Conservation (phyloP, 2,113 vertebrate species). For the Callionymus lyra region DNA sequence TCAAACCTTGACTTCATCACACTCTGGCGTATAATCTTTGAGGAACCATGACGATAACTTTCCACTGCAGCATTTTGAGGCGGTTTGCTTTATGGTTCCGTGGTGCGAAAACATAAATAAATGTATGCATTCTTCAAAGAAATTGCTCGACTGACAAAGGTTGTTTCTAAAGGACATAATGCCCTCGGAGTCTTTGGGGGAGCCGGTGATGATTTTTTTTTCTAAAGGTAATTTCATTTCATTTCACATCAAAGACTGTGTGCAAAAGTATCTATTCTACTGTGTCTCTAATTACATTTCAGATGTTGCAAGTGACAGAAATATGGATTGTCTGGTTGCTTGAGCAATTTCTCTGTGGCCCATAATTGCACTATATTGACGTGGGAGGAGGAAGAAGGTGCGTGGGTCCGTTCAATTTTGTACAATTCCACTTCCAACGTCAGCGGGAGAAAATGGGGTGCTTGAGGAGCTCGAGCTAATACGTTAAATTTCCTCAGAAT, state of each 20-base stretch:
- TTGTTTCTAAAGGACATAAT: slow-evolving; percentile 5
- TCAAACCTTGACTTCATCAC: slow-evolving; percentile 51
- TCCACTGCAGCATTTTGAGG: slow-evolving; percentile 2
- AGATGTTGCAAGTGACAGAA: slow-evolving; percentile 47
- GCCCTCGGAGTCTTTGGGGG: slow-evolving; percentile 9
- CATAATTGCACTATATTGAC: slow-evolving; percentile 63
- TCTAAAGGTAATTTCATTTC: too few relatives aligned
- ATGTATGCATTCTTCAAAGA: neutral
- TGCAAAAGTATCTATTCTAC: slow-evolving; percentile 14
- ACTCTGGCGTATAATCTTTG: slow-evolving; percentile 44
- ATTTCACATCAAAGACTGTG: slow-evolving; percentile 3
- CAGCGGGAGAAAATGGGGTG: too few relatives aligned
- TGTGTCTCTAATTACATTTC: slow-evolving; percentile 47
- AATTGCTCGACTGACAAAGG: neutral
- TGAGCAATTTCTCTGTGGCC: slow-evolving; percentile 52
- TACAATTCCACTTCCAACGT: slow-evolving; percentile 25
- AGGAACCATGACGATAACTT: slow-evolving; percentile 38
- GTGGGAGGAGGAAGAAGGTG: slow-evolving; percentile 33
- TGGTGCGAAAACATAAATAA: neutral
- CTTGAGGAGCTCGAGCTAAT: too few relatives aligned
- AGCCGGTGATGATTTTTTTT: neutral
- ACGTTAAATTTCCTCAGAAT: too few relatives aligned
- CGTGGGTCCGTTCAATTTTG: slow-evolving; percentile 42
- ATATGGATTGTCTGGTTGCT: slow-evolving; percentile 56
- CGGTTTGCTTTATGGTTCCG: neutral